phyloP scores from a whole-genome alignment of 2,797 vertebrate genomes.

The Gymnoscopelus microlampas region DNA sequence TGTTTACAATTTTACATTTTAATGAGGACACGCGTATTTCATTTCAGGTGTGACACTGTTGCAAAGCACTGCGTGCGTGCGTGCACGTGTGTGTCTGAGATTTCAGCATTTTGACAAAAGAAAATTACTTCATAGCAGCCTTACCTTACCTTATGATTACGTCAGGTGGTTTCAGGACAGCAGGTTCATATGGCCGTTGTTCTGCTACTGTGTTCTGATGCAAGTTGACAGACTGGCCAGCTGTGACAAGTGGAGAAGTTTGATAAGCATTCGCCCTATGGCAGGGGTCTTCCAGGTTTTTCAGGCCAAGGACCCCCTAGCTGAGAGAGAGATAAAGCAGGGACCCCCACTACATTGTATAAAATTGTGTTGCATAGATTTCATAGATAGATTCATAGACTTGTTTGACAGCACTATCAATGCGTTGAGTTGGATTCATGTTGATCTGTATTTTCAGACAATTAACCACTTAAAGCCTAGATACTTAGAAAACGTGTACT shows the following conservation, averaged over 20 bases:
- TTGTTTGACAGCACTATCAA: no score
- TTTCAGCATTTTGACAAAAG: background rate
- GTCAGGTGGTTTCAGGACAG: background rate
- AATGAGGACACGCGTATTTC: constrained; percentile 22
- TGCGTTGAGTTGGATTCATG: no score
- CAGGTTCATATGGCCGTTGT: background rate
- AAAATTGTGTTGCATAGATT: no score
- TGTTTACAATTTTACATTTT: background rate
- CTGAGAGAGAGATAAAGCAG: no score
- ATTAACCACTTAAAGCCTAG: no score
- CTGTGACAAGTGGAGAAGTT: constrained; percentile 13
- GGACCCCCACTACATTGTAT: no score
- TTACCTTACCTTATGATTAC: background rate
- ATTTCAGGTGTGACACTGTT: background rate
- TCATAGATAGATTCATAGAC: no score
- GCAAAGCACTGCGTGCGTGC: background rate
- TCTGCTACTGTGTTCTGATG: background rate
- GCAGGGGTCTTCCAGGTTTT: no score
- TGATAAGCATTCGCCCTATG: constrained; percentile 27
- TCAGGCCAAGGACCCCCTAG: no score
- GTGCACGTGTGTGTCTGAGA: background rate
- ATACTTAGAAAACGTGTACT: no score
- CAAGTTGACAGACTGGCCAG: background rate
- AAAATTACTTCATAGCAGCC: background rate
- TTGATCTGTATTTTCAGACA: no score